Conservation (phyloP, 2,888 invertebrate genomes). For the Chrysina gloriosa region DNA sequence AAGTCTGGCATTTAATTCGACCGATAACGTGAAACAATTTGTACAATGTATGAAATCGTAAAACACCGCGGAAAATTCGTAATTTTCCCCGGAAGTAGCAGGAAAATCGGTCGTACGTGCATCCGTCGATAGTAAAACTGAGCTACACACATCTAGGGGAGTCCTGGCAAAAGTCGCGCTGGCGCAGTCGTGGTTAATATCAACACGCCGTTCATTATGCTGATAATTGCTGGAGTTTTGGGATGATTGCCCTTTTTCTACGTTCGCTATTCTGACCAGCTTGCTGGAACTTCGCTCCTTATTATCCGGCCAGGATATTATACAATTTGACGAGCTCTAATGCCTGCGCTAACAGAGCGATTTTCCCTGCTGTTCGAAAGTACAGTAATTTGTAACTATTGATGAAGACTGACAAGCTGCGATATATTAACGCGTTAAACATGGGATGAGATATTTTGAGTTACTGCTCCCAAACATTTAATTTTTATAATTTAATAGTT, state of each 20-base stretch:
- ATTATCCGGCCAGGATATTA: conserved; percentile 1
- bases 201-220: conserved; percentile 55
- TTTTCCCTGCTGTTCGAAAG: conserved; percentile 1
- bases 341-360: background rate
- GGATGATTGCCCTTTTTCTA: conserved; percentile 54
- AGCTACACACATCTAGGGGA: conserved; percentile 57
- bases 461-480: too few relatives aligned
- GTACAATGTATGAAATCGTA: conserved; percentile 8
- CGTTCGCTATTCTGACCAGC: background rate
- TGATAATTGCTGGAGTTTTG: conserved; percentile 55
- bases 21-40: conserved; percentile 17
- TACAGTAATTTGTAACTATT: too few relatives aligned
- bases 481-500: too few relatives aligned
- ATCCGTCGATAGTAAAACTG: conserved; percentile 56
- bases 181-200: conserved; percentile 52
- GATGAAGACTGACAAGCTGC: too few relatives aligned
- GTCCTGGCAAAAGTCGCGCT: conserved; percentile 56
- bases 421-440: too few relatives aligned
- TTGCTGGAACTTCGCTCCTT: conserved; percentile 17
- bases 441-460: too few relatives aligned
- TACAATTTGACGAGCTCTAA: background rate
- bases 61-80: conserved; percentile 39
- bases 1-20: background rate
- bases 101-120: conserved; percentile 48
- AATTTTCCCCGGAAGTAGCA: conserved; percentile 42